Evolutionary conservation across 1,140 invertebrate genomes (phyloP), one percentile per base, ranked within the genome.

Genomic region (Argopecten irradians): DNA sequence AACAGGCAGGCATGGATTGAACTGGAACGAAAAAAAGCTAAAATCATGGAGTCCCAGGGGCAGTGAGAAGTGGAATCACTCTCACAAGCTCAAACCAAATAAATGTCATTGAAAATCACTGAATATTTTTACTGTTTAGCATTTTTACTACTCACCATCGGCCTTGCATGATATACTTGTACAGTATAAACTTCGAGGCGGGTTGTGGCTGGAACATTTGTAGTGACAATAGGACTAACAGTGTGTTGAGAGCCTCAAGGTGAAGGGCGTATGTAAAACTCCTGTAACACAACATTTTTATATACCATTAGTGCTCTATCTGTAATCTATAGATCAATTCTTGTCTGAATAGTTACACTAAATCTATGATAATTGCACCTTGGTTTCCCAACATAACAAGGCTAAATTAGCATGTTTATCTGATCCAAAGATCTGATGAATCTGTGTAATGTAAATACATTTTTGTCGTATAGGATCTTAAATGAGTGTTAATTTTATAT

Each of bases 151-250:
- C 91, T 88, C 91, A 96, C 95, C 96, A 95, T 93, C 95, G 95
- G 86, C 95, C 95, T 85, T 95, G 92, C 96, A 97, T 96, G 32
- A 97, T 94, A 84, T 93, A 94, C 83, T 92, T 91, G 91, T 97
- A 97, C 89, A 97, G 96, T 22, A 96, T 92, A 34, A 97, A 97
- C 90, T 97, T 97, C 85, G 96, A 96, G 87, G 97, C 96, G 89
- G 96, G 96, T 93, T 97, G 97, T 14, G 97, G 97, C 92, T 96
- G 96, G 92, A 98, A 99, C 95, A 99, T 96, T 95, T 98, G 98
- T 83, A 98, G 97, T 0, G 98, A 98, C 89, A 99, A 96, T 32
- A 99, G 95, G 0, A 98, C 97, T 7, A 99, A 96, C 33, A 99
- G 94, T 41, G 97, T 97, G 94, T 98, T 99, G 71, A 99, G 97